Evolutionary conservation across 1,140 invertebrate species (phyloP).

Genomic region (Drosophila nasuta): DNA sequence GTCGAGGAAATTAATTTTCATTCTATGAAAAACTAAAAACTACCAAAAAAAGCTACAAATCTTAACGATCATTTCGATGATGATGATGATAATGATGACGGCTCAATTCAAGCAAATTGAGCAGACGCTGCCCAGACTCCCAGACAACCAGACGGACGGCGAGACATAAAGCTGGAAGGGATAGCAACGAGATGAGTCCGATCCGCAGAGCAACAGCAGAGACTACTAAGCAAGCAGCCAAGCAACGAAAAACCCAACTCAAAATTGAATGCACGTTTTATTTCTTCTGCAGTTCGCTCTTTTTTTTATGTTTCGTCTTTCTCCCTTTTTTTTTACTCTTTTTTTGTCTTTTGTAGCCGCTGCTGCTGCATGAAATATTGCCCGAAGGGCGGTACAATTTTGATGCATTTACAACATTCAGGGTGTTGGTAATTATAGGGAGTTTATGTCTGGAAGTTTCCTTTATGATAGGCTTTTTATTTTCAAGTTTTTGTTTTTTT

Average conservation of each 20-base stretch:
- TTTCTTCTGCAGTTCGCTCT: conserved; percentile 18
- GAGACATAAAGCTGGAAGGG: conserved; percentile 9
- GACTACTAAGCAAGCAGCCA: not conserved
- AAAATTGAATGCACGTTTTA: conserved; percentile 64
- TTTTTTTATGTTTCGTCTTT: conserved; percentile 7
- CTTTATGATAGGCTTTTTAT: conserved; percentile 71
- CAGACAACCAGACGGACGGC: not conserved
- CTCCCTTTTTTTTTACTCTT: conserved; percentile 18
- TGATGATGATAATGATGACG: conserved; percentile 50
- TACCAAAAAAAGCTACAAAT: conserved; percentile 10
- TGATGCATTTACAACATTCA: conserved; percentile 83
- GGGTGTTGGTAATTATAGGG: conserved; percentile 85
- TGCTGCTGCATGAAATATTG: conserved; percentile 63
- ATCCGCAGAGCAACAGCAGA: conserved; percentile 16
- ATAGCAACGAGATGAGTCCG: conserved; percentile 23
- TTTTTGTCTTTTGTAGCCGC: conserved; percentile 37
- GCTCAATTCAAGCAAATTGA: conserved; percentile 61
- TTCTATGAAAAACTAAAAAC: conserved; percentile 28
- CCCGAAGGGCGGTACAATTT: conserved; percentile 80
- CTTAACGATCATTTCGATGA: conserved; percentile 25
- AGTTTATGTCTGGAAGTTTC: conserved; percentile 84
- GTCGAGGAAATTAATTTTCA: conserved; percentile 32
- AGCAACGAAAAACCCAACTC: conserved; percentile 36
- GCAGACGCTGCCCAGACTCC: not conserved
- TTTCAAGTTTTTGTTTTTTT: conserved; percentile 47